Base-by-base conservation (phyloP, 37 sponge, comb jelly and placozoan species). In the Chondrilla cf. caribensis region DNA sequence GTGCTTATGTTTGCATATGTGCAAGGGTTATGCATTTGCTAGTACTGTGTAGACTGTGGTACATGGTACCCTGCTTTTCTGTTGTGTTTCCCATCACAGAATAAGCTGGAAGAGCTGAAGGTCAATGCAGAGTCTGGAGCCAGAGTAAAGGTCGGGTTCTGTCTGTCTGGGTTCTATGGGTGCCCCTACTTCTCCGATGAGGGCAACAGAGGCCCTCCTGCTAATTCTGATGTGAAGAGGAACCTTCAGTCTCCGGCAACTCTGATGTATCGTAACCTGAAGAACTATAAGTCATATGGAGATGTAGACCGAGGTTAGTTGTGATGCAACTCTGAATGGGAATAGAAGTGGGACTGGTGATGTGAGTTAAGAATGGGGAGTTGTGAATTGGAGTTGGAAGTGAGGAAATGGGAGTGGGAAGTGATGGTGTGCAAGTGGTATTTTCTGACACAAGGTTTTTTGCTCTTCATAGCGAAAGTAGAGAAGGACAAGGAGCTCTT, bases 161-260 rank as follows among this genome's bases (percentile, higher is more conserved):
- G 76, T 22, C 76, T 73, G 2, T 39, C 44, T 4, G 31, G 38
- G 1, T 73, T 73, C 44, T 38, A 21, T 2, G 41, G 41, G 22
- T 38, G 38, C 76, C 76, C 76, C 1, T 73, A 73, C 25, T 73
- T 73, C 41, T 37, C 41, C 24, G 76, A 73, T 39, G 76, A 73
- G 19, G 22, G 24, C 24, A 39, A 39, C 2, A 40, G 44, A 22
- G 36, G 41, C 43, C 76, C 76, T n/a, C 76, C 76, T 11, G 41
- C 76, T 3, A 73, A 73, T 15, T 22, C 43, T 25, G 76, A 73
- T 39, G 7, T 73, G 76, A 73, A 42, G 7, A 21, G 24, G 43
- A 73, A 73, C 43, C 76, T 73, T n/a, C 43, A 39, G 25, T 43
- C 44, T 43, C 19, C 38, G 2, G 24, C 76, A n/a, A 24, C 36